Evolutionary conservation across 1,140 invertebrate species (phyloP).

Genomic region (Capitella teleta): DNA sequence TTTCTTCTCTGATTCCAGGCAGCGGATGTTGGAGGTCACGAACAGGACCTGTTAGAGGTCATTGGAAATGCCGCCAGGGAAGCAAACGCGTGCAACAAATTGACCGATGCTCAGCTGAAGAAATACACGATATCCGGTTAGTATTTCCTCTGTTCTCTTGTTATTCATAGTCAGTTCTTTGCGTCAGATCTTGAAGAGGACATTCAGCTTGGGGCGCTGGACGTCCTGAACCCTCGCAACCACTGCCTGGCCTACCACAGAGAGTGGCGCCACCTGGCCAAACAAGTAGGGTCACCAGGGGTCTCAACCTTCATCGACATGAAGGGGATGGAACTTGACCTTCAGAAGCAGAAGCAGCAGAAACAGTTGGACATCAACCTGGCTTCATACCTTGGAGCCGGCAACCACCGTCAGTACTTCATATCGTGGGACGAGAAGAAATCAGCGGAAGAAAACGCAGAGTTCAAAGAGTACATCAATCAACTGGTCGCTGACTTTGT

Average conservation of each 20-base stretch:
- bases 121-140: neutral
- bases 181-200: slow-evolving; percentile 23
- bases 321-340: slow-evolving; percentile 17
- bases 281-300: neutral
- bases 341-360: slow-evolving; percentile 16
- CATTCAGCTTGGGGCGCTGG: slow-evolving; percentile 17
- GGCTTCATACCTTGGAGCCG: neutral
- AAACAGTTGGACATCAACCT: neutral
- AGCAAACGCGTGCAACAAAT: neutral
- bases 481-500: slow-evolving; percentile 23
- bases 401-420: slow-evolving; percentile 1
- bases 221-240: slow-evolving; percentile 8
- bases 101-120: neutral
- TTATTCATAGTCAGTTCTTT: slow-evolving; percentile 1
- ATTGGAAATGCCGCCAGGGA: neutral
- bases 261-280: slow-evolving; percentile 8
- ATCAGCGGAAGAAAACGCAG: neutral
- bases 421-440: neutral
- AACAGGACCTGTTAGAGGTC: neutral
- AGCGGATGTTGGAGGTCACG: neutral
- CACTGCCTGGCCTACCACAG: slow-evolving; percentile 19
- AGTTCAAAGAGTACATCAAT: slow-evolving; percentile 17
- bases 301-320: slow-evolving; percentile 1
- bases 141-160: neutral
- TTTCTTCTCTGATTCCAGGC: neutral